phyloP scores from a whole-genome alignment of 1,140 invertebrate species.

The Cherax destructor region DNA sequence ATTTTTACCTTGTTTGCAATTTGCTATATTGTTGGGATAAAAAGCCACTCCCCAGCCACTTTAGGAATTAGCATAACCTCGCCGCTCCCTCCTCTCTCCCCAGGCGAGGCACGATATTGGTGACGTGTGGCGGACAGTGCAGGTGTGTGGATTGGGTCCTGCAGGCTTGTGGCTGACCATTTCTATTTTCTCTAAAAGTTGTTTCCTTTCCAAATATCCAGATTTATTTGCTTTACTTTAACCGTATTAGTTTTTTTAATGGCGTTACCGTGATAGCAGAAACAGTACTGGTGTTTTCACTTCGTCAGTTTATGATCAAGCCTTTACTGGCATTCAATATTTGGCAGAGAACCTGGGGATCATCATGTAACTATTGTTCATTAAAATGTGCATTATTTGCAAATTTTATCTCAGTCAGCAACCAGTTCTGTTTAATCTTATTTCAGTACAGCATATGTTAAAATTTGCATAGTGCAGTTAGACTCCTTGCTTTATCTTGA shows the following conservation, averaged over 20 bases:
- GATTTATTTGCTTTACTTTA: constrained; percentile 39
- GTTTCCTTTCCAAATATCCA: constrained; percentile 3
- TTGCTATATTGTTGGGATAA: neutral
- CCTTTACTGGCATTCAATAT: constrained; percentile 23
- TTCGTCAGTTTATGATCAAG: constrained; percentile 9
- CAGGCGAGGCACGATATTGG: constrained; percentile 72
- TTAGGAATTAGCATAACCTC: constrained; percentile 62
- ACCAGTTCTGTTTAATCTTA: no score
- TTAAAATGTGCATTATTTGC: neutral
- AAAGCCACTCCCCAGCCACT: constrained; percentile 12
- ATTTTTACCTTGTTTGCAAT: neutral
- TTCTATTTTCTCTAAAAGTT: constrained; percentile 15
- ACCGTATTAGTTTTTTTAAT: constrained; percentile 11
- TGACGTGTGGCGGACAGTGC: constrained; percentile 71
- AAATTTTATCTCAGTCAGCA: no score
- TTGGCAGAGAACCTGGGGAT: constrained; percentile 21
- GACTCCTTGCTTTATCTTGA: neutral
- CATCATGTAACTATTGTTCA: neutral
- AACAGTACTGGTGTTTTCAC: constrained; percentile 33
- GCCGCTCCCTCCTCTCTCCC: constrained; percentile 64
- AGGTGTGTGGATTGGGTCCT: constrained; percentile 66
- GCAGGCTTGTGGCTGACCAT: constrained; percentile 29
- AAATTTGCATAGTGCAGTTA: neutral
- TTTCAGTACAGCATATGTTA: neutral
- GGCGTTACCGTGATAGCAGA: constrained; percentile 33